Conservation (phyloP, 2,888 invertebrate species). For the Atherix ibis region DNA sequence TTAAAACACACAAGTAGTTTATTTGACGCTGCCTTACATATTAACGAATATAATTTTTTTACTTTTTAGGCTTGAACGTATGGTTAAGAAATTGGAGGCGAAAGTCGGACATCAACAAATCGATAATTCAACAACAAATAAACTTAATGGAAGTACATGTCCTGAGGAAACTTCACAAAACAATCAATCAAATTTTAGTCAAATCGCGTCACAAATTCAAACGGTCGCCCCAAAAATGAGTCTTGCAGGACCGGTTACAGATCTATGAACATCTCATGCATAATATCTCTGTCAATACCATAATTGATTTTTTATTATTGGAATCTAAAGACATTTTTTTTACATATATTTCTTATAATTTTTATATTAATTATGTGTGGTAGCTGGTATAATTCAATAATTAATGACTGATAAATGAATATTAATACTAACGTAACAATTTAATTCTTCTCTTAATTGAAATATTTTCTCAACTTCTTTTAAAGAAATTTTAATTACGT, state of each 20-base stretch:
- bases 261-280: no score
- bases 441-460: no score
- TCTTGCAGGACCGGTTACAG: slow-evolving; percentile 30
- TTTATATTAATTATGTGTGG: no score
- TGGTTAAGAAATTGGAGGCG: slow-evolving; percentile 28
- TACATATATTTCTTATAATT: not conserved
- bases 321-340: not conserved
- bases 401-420: no score
- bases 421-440: no score
- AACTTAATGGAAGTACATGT: not conserved
- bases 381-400: no score
- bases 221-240: slow-evolving; percentile 21
- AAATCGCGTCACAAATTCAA: slow-evolving; percentile 12
- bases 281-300: no score
- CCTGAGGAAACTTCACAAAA: not conserved
- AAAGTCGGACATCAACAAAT: no score
- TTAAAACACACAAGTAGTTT: slow-evolving; percentile 6
- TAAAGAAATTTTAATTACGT: no score
- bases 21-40: slow-evolving; percentile 5
- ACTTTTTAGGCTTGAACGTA: slow-evolving; percentile 27
- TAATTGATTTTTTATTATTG: no score
- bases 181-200: slow-evolving; percentile 2
- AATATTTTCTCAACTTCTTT: no score
- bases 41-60: slow-evolving; percentile 8
- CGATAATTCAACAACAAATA: slow-evolving; percentile 6